Evolutionary conservation across 1,140 invertebrate genomes (phyloP), one percentile per base, ranked within the genome.

Genomic region (Macrotrachela quadricornifera): DNA sequence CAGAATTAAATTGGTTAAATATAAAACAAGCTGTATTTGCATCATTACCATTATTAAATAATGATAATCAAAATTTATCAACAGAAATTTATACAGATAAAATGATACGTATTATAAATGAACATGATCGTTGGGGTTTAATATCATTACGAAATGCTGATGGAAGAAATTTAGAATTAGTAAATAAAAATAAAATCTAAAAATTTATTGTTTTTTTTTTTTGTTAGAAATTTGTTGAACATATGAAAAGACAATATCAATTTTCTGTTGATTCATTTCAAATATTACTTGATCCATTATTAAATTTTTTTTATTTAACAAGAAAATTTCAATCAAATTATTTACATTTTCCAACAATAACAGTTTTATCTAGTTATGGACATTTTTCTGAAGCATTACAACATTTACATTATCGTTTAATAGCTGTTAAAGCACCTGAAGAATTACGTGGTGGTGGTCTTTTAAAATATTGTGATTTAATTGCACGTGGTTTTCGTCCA

Each of bases 401-500:
- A 63, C 90, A 95, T 68, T 75, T 95, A 56, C 80, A 87, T 64
- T 83, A 92, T 66, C 90, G 88, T 67, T 72, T 92, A 60, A 76
- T 95, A 62, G 85, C 85, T 57, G 95, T 88, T 58, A 76, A 85
- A 62, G 82, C 85, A 66, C 92, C 92, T 1, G 92, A 97, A 68
- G 88, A 97, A 71, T 97, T 99, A 58, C 79, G 94, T 49, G 92
- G 94, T 54, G 94, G 94, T 16, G 94, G 94, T 15, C 75, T 97
- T 41, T 76, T 97, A 57, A 97, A 97, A 69, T 99, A 97, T 71
- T 96, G 91, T 73, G 85, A 87, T 65, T 76, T 97, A 56, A 73
- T 96, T 53, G 87, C 90, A 2, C 80, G 85, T 62, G 82, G 80
- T 62, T 96, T 92, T 73, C 77, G 79, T 59, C 79, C 88, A 12